phyloP scores from a whole-genome alignment of 2,888 invertebrate genomes.

The Nineta flava region DNA sequence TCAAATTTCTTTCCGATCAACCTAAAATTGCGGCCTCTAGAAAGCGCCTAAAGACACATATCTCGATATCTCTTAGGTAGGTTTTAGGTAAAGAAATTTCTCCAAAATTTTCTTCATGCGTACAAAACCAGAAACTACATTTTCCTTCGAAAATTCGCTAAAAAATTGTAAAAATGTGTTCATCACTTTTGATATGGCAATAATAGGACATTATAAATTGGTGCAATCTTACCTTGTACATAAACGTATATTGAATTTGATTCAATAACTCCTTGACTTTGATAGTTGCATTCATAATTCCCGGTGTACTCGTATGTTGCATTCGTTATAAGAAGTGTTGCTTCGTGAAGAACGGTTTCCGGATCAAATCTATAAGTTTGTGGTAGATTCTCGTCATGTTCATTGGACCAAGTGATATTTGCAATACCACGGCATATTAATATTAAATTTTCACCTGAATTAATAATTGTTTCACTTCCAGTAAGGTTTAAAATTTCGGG shows the following conservation, averaged over 20 bases:
- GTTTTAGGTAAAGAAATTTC: too few species aligned
- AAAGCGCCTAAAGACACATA: too few species aligned
- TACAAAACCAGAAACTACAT: too few species aligned
- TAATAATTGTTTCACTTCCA: slow-evolving; percentile 22
- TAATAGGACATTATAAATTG: too few species aligned
- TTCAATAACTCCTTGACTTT: slow-evolving; percentile 21
- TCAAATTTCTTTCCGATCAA: too few species aligned
- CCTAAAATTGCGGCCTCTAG: too few species aligned
- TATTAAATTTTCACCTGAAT: slow-evolving; percentile 22
- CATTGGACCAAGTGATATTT: too few species aligned
- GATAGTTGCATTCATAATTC: slow-evolving; percentile 25
- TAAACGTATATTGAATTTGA: slow-evolving; percentile 33
- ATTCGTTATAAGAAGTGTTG: slow-evolving; percentile 14
- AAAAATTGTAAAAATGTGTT: slow-evolving; percentile 3
- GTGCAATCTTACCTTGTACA: slow-evolving; percentile 30
- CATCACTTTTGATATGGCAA: too few species aligned
- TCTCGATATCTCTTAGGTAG: too few species aligned
- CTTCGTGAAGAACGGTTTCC: not conserved
- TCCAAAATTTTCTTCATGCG: too few species aligned
- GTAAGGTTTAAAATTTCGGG: slow-evolving; percentile 17
- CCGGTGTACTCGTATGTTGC: slow-evolving; percentile 24
- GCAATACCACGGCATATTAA: slow-evolving; percentile 22
- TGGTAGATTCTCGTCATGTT: not conserved
- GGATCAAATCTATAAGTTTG: not conserved
- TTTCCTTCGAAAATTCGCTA: too few species aligned